These are phyloP conservation scores for Drosophila imparisetae DNA, from an alignment of 2,888 invertebrate genomes.

Conservation along the genomic window DNA sequence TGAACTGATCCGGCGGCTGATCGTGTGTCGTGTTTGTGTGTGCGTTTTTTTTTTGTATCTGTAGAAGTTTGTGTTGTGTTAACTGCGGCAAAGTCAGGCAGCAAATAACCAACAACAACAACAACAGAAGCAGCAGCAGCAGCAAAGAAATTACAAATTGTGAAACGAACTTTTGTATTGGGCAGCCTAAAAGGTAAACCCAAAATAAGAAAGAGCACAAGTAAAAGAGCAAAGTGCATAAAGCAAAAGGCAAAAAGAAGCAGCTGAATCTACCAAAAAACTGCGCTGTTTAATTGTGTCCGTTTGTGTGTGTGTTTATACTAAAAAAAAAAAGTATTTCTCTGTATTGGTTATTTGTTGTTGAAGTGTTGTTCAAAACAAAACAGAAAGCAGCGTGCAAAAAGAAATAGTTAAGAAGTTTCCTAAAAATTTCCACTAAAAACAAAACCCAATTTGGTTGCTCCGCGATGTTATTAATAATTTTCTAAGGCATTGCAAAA, in stretches of 20 bases:
- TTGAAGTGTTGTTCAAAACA: slow-evolving; percentile 44
- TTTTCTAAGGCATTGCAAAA: slow-evolving; percentile 52
- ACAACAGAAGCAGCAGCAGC: slow-evolving; percentile 37
- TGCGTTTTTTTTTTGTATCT: slow-evolving; percentile 20
- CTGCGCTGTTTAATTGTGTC: slow-evolving; percentile 8
- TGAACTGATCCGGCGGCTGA: slow-evolving; percentile 67
- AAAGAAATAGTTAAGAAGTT: slow-evolving; percentile 19
- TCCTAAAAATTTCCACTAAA: slow-evolving; percentile 38
- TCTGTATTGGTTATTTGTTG: slow-evolving; percentile 25
- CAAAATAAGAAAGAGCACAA: slow-evolving; percentile 31
- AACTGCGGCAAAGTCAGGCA: slow-evolving; percentile 61
- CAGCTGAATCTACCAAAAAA: slow-evolving; percentile 62
- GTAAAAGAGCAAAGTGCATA: slow-evolving; percentile 57
- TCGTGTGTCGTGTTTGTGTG: slow-evolving; percentile 44
- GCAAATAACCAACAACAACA: slow-evolving; percentile 21
- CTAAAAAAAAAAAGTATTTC: slow-evolving; percentile 27
- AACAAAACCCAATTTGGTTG: slow-evolving; percentile 18
- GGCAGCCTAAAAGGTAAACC: slow-evolving; percentile 48
- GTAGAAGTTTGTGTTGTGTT: slow-evolving; percentile 36
- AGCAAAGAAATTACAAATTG: slow-evolving; percentile 51
- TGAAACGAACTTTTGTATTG: slow-evolving; percentile 52
- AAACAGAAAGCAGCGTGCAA: slow-evolving; percentile 32
- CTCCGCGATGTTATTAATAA: slow-evolving; percentile 49
- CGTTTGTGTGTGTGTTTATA: slow-evolving; percentile 32
- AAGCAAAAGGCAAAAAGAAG: slow-evolving; percentile 50